phyloP scores from a whole-genome alignment of 2,888 invertebrate genomes.

The Phortica magna region DNA sequence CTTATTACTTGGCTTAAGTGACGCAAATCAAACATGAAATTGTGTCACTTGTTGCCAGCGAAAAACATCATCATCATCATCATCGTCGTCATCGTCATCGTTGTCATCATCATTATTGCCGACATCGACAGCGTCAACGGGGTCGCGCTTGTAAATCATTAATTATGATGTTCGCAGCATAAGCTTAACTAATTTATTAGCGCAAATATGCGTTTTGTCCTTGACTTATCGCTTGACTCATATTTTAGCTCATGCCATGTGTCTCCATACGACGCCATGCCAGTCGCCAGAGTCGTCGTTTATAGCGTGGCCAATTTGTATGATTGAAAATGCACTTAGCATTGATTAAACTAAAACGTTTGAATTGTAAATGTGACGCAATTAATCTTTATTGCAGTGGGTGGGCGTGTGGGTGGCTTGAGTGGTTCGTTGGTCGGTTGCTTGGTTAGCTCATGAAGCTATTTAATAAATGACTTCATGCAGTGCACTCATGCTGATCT shows the following conservation, averaged over 20 bases:
- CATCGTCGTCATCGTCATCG: background rate
- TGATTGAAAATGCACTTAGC: slow-evolving; percentile 29
- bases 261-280: background rate
- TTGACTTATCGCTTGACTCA: background rate
- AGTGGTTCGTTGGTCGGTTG: no score
- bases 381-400: slow-evolving; percentile 23
- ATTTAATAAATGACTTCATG: background rate
- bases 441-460: background rate
- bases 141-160: background rate
- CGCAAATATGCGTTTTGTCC: slow-evolving; percentile 6
- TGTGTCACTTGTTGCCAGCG: background rate
- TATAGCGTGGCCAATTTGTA: background rate
- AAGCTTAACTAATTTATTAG: background rate
- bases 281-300: no score
- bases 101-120: no score
- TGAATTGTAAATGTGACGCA: slow-evolving; percentile 21
- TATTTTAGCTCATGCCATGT: background rate
- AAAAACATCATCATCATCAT: background rate
- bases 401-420: background rate
- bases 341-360: slow-evolving; percentile 22
- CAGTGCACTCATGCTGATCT: no score
- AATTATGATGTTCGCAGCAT: background rate
- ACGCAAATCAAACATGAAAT: background rate
- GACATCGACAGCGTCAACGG: no score
- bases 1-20: background rate